A percentile compares a stretch with the other conserved stretches of the same genome.
Conservation (phyloP, 2,888 invertebrate genomes). For the Sarcophaga caerulescens region DNA sequence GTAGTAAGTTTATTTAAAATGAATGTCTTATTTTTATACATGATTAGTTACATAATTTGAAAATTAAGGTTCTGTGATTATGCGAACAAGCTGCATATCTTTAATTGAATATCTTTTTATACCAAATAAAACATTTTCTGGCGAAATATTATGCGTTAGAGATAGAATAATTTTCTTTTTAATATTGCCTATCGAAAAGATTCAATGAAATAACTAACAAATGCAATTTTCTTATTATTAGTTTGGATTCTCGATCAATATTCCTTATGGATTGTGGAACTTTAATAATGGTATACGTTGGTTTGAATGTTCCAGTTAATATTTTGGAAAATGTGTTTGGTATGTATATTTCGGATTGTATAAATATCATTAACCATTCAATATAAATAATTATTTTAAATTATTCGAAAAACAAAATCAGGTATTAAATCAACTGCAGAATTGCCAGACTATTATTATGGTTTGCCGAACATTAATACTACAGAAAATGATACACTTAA, state of each 20-base stretch:
- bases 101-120: no score
- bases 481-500: conserved; percentile 88
- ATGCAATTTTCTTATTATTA: conserved; percentile 70
- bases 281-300: conserved; percentile 90
- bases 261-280: conserved; percentile 95
- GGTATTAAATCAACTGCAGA: conserved; percentile 88
- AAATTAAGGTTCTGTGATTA: no score
- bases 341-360: conserved; percentile 66
- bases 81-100: no score
- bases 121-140: no score
- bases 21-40: not conserved
- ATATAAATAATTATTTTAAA: no score
- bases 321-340: conserved; percentile 89
- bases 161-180: no score
- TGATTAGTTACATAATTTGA: no score
- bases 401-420: conserved; percentile 56
- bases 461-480: conserved; percentile 89
- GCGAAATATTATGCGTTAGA: no score
- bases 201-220: not conserved
- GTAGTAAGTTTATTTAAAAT: conserved; percentile 81
- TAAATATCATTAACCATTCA: not conserved
- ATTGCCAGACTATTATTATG: conserved; percentile 89
- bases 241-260: conserved; percentile 91
- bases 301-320: conserved; percentile 88
- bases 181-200: no score